These are phyloP conservation scores for Larimichthys polyactis DNA, from an alignment of 2,113 vertebrate genomes.

Conservation along the genomic window DNA sequence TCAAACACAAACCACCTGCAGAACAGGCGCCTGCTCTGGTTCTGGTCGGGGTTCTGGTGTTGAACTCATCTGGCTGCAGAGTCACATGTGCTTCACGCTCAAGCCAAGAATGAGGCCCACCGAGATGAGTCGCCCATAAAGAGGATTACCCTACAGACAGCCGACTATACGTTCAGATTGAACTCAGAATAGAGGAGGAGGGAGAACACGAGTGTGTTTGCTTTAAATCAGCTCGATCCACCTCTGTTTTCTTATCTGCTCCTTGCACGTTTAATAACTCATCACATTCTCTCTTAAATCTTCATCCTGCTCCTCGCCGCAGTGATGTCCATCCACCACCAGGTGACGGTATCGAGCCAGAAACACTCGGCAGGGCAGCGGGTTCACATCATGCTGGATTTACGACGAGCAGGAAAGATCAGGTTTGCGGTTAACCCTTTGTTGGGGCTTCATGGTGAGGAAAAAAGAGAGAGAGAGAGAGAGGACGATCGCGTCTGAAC, in stretches of 20 bases:
- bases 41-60: not conserved
- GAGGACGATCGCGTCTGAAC: not conserved
- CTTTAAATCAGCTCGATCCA: not conserved
- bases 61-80: not conserved
- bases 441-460: not conserved
- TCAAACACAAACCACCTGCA: no score
- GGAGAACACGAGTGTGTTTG: not conserved
- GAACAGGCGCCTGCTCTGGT: no score
- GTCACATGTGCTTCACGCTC: slow-evolving; percentile 27
- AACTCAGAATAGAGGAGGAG: not conserved
- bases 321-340: slow-evolving; percentile 48
- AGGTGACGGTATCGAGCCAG: slow-evolving; percentile 59
- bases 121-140: slow-evolving; percentile 24
- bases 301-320: not conserved
- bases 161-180: not conserved
- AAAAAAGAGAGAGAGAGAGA: not conserved
- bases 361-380: not conserved
- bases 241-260: rapidly evolving
- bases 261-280: not conserved
- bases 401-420: not conserved
- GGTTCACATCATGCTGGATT: slow-evolving; percentile 43
- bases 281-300: not conserved
- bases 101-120: slow-evolving; percentile 30
- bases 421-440: slow-evolving; percentile 55
- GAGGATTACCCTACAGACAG: slow-evolving; percentile 31